phyloP scores from a whole-genome alignment of 1,140 invertebrate genomes.

The Gonioctena quinquepunctata region DNA sequence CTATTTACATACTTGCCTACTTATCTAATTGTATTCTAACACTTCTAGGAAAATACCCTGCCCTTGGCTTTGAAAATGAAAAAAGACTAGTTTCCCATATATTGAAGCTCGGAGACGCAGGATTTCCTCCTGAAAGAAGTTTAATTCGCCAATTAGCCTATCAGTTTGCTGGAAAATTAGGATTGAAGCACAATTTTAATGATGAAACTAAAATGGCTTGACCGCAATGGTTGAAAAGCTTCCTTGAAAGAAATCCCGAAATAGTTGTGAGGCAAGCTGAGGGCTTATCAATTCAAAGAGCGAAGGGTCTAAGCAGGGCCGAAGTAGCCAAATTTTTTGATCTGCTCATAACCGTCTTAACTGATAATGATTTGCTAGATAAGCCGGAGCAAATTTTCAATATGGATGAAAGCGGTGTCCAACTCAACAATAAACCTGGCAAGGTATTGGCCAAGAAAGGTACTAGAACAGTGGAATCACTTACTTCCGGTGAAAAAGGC shows the following conservation, averaged over 20 bases:
- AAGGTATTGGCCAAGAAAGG: conserved; percentile 53
- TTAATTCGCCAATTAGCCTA: too few relatives aligned
- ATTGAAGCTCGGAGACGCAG: too few relatives aligned
- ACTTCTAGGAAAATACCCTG: too few relatives aligned
- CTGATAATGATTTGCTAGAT: background rate
- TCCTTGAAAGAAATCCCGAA: conserved; percentile 50
- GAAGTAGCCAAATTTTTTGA: conserved; percentile 16
- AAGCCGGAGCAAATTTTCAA: background rate
- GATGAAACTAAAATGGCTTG: too few relatives aligned
- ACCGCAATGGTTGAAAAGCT: too few relatives aligned
- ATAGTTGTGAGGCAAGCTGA: conserved; percentile 49
- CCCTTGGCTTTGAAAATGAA: too few relatives aligned
- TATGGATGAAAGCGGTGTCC: conserved; percentile 52
- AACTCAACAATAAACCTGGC: conserved; percentile 50
- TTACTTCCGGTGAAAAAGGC: conserved; percentile 37
- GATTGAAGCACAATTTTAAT: too few relatives aligned
- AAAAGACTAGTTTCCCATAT: too few relatives aligned
- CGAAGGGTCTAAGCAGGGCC: conserved; percentile 42
- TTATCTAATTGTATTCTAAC: too few relatives aligned
- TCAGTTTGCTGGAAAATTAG: too few relatives aligned
- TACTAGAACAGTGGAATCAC: conserved; percentile 39
- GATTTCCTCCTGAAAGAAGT: too few relatives aligned
- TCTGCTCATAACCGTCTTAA: background rate
- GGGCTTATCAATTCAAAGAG: conserved; percentile 50
- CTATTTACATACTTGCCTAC: too few relatives aligned